phyloP scores from a whole-genome alignment of 1,140 invertebrate species.

The Atta texana region DNA sequence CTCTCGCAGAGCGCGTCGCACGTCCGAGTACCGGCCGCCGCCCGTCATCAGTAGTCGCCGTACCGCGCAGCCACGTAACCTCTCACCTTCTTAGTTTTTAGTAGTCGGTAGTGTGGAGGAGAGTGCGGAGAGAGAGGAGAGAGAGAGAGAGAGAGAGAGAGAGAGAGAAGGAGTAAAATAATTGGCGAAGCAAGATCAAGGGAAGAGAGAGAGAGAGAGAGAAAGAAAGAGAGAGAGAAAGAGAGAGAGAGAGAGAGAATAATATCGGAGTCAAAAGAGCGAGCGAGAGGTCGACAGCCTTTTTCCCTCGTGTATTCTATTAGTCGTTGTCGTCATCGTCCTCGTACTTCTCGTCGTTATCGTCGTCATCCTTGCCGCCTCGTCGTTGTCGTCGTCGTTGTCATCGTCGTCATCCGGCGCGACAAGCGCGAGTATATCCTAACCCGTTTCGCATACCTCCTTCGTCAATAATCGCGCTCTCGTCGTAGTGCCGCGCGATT shows the following conservation, averaged over 20 bases:
- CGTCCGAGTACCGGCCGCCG: constrained; percentile 88
- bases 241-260: constrained; percentile 31
- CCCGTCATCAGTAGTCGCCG: constrained; percentile 88
- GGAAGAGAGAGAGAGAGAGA: constrained; percentile 42
- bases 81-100: constrained; percentile 89
- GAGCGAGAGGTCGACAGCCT: constrained; percentile 69
- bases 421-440: constrained; percentile 49
- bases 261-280: constrained; percentile 51
- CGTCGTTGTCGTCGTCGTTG: constrained; percentile 39
- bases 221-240: constrained; percentile 2
- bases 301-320: constrained; percentile 66
- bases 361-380: constrained; percentile 10
- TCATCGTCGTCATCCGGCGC: constrained; percentile 60
- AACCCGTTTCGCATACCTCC: constrained; percentile 41
- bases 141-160: too few relatives aligned
- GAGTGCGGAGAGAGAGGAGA: constrained; percentile 64
- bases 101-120: constrained; percentile 85
- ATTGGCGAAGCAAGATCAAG: too few relatives aligned
- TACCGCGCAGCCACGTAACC: constrained; percentile 87
- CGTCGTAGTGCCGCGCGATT: constrained; percentile 60
- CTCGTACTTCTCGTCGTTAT: constrained; percentile 26
- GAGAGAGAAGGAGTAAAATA: too few relatives aligned
- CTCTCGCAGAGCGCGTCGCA: constrained; percentile 88
- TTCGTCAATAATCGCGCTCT: constrained; percentile 62
- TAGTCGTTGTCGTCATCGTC: constrained; percentile 62